These are phyloP conservation scores for Venusia cambrica DNA, from an alignment of 2,888 invertebrate genomes.

Conservation along the genomic window DNA sequence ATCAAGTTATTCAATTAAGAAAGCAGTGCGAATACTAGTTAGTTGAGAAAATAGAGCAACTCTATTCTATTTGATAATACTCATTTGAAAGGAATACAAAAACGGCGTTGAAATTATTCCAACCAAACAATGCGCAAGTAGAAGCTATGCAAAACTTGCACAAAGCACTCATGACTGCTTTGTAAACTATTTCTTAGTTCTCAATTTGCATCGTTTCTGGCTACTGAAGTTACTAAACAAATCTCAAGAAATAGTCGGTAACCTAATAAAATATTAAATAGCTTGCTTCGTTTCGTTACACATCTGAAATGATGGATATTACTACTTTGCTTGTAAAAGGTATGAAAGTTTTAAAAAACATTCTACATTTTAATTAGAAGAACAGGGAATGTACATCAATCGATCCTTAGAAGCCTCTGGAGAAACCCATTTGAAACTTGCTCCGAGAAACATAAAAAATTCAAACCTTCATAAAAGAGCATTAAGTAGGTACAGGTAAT, in stretches of 20 bases:
- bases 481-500: too few species aligned
- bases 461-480: conserved; percentile 9
- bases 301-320: too few species aligned
- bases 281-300: too few species aligned
- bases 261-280: conserved; percentile 4
- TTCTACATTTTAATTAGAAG: too few species aligned
- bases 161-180: conserved; percentile 8
- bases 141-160: conserved; percentile 7
- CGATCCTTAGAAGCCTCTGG: too few species aligned
- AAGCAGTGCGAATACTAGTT: background rate
- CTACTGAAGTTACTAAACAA: background rate
- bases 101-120: conserved; percentile 10
- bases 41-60: background rate
- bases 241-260: too few species aligned
- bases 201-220: conserved; percentile 1
- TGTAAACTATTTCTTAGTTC: conserved; percentile 13
- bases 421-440: too few species aligned
- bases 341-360: too few species aligned
- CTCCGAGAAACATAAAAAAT: conserved; percentile 7
- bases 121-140: conserved; percentile 9
- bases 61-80: conserved; percentile 7
- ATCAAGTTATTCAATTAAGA: too few species aligned
- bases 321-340: too few species aligned
- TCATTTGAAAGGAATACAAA: conserved; percentile 8
- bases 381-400: too few species aligned